Evolutionary conservation across 2,888 invertebrate species (phyloP).

Genomic region (Tridacna crocea): DNA sequence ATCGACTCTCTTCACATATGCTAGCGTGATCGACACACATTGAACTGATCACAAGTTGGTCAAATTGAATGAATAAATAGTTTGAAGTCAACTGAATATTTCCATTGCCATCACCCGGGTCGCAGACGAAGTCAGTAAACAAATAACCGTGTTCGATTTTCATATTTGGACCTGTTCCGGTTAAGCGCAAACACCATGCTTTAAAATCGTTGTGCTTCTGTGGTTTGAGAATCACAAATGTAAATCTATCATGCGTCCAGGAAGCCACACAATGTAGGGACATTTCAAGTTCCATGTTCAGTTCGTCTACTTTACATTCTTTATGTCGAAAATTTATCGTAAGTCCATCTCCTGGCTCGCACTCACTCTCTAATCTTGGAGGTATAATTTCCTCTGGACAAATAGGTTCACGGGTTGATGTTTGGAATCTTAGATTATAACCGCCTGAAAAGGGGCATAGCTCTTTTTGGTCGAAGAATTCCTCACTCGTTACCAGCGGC

Average conservation of each 20-base stretch:
- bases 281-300: slow-evolving; percentile 62
- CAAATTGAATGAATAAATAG: slow-evolving; percentile 58
- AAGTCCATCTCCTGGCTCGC: slow-evolving; percentile 76
- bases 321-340: slow-evolving; percentile 71
- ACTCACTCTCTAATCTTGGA: slow-evolving; percentile 78
- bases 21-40: slow-evolving; percentile 74
- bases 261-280: slow-evolving; percentile 69
- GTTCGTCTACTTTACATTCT: slow-evolving; percentile 64
- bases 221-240: slow-evolving; percentile 69
- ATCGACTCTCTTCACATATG: slow-evolving; percentile 65
- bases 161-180: slow-evolving; percentile 46
- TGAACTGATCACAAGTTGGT: slow-evolving; percentile 60
- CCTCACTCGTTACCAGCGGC: slow-evolving; percentile 72
- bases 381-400: slow-evolving; percentile 59
- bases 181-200: slow-evolving; percentile 71
- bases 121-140: slow-evolving; percentile 75
- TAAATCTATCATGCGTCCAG: slow-evolving; percentile 69
- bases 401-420: slow-evolving; percentile 47
- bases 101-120: slow-evolving; percentile 64
- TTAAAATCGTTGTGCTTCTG: slow-evolving; percentile 47
- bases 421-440: slow-evolving; percentile 61
- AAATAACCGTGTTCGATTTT: slow-evolving; percentile 68
- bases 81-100: slow-evolving; percentile 58
- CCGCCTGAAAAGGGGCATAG: slow-evolving; percentile 68
- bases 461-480: slow-evolving; percentile 55